These are phyloP conservation scores for Nasonia vitripennis DNA, from an alignment of 1,140 invertebrate genomes.

Conservation along the genomic window DNA sequence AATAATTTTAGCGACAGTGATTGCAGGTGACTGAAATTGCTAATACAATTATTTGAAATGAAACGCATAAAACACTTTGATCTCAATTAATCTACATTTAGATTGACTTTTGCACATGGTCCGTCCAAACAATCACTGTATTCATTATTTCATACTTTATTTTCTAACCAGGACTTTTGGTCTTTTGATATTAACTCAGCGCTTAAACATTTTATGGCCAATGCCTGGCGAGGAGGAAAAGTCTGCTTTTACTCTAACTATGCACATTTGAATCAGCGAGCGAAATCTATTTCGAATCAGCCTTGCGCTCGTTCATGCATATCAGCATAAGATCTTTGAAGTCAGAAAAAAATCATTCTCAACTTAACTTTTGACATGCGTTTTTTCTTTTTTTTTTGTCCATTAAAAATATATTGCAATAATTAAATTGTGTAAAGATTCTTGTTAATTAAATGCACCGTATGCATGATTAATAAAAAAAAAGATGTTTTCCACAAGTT, in stretches of 20 bases:
- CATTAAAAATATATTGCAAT: constrained; percentile 25
- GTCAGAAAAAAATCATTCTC: background rate
- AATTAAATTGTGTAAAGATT: constrained; percentile 13
- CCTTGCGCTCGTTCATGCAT: background rate
- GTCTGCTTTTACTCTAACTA: background rate
- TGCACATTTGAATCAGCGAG: background rate
- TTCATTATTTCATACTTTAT: constrained; percentile 10
- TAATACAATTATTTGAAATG: background rate
- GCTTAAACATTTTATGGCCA: background rate
- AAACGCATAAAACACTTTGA: background rate
- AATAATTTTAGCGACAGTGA: background rate
- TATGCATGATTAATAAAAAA: constrained; percentile 51
- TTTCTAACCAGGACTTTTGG: background rate
- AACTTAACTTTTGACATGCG: background rate
- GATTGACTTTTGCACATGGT: background rate
- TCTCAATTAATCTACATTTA: background rate
- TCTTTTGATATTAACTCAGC: constrained; percentile 18
- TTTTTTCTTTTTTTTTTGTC: background rate
- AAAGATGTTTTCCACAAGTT: constrained; percentile 50
- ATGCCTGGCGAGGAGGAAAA: background rate
- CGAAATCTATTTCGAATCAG: constrained; percentile 37
- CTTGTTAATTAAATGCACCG: constrained; percentile 12
- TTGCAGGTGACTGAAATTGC: background rate
- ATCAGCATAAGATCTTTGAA: constrained; percentile 13
- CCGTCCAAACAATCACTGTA: background rate